phyloP scores from a whole-genome alignment of 1,140 invertebrate species.

The Thaumetopoea pityocampa region DNA sequence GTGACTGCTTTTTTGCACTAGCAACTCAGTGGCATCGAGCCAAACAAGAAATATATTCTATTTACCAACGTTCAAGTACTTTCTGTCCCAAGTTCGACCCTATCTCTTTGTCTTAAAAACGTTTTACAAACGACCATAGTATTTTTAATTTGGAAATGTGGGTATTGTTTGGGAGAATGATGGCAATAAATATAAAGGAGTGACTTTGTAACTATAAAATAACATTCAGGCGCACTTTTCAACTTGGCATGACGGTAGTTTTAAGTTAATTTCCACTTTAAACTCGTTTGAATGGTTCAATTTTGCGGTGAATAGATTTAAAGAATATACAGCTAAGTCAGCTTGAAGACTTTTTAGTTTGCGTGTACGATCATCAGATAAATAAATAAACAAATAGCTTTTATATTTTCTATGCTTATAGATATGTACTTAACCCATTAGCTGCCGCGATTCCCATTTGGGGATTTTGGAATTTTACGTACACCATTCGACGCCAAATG shows the following conservation, averaged over 20 bases:
- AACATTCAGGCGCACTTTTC: constrained; percentile 43
- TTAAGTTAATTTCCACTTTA: constrained; percentile 10
- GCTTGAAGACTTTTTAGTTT: not conserved
- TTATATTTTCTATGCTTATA: too few relatives aligned
- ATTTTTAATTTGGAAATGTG: constrained; percentile 26
- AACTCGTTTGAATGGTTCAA: not conserved
- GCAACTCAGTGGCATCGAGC: constrained; percentile 43
- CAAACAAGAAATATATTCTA: constrained; percentile 31
- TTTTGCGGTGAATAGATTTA: not conserved
- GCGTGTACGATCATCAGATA: not conserved
- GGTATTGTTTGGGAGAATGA: constrained; percentile 64
- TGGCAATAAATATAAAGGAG: constrained; percentile 62
- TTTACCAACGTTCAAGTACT: constrained; percentile 8
- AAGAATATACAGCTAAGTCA: constrained; percentile 2
- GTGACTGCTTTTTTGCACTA: constrained; percentile 50
- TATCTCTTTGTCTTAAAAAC: constrained; percentile 22
- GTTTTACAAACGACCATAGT: not conserved
- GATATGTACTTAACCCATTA: too few relatives aligned
- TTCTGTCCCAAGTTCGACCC: constrained; percentile 21
- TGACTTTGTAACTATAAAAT: constrained; percentile 57
- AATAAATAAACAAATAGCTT: not conserved
- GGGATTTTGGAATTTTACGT: too few relatives aligned
- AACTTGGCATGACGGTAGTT: constrained; percentile 13
- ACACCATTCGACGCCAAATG: too few relatives aligned
- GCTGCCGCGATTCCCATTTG: too few relatives aligned